phyloP scores from a whole-genome alignment of 2,888 invertebrate species.

The Pimpla rufipes region DNA sequence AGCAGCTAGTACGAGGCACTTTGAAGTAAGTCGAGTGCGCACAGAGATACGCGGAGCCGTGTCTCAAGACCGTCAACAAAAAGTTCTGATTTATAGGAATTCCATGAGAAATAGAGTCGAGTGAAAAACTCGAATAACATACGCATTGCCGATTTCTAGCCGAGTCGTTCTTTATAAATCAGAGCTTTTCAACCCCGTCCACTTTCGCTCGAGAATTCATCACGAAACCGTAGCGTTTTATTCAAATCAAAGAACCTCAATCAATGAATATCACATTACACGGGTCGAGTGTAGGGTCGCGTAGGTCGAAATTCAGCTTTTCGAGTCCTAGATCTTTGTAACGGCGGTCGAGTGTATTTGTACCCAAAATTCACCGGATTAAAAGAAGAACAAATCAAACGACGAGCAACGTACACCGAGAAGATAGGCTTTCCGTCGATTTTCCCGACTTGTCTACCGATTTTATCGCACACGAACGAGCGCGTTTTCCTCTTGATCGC shows the following conservation, averaged over 20 bases:
- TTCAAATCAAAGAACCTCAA: slow-evolving; percentile 9
- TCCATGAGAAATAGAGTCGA: not conserved
- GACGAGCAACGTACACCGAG: not conserved
- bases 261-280: not conserved
- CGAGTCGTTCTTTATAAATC: not conserved
- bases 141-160: too few relatives aligned
- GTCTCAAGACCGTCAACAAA: not conserved
- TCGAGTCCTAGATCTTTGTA: too few relatives aligned
- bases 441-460: not conserved
- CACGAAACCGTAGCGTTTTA: not conserved
- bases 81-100: not conserved
- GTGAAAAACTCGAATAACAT: too few relatives aligned
- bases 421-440: not conserved
- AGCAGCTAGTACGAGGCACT: slow-evolving; percentile 62
- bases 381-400: not conserved
- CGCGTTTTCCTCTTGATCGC: slow-evolving; percentile 2
- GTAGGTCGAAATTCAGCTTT: too few relatives aligned
- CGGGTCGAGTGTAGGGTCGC: too few relatives aligned
- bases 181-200: slow-evolving; percentile 23
- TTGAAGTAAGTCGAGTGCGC: slow-evolving; percentile 42
- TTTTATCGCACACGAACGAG: not conserved
- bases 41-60: not conserved
- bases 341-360: too few relatives aligned
- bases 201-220: slow-evolving; percentile 1
- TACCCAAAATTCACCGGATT: not conserved